phyloP scores from a whole-genome alignment of 2,797 vertebrate species.

The Oreortyx pictus region DNA sequence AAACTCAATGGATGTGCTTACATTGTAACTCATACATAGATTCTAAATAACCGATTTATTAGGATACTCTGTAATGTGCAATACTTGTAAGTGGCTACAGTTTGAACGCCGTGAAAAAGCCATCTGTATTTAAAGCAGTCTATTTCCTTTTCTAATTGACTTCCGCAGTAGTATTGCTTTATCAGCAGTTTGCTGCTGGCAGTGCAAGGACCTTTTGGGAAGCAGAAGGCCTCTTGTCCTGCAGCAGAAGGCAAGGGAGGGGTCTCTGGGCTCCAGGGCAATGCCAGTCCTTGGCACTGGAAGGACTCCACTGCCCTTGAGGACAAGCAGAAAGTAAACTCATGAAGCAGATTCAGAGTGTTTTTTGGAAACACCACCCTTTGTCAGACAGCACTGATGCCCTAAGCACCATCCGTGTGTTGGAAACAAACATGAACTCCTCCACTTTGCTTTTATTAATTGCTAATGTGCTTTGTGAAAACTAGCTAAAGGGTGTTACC shows the following conservation, averaged over 20 bases:
- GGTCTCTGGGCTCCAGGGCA: accelerated
- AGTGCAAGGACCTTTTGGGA: background rate
- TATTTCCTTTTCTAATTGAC: background rate
- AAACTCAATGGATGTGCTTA: background rate
- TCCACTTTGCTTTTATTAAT: background rate
- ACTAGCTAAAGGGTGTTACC: slow-evolving; percentile 72
- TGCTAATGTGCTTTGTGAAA: slow-evolving; percentile 27
- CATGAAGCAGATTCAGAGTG: background rate
- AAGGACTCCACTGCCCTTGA: background rate
- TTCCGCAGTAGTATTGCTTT: background rate
- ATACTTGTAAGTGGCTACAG: background rate
- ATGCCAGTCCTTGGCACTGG: background rate
- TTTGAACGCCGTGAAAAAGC: background rate
- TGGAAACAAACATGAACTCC: slow-evolving; percentile 42
- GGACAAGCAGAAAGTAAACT: background rate
- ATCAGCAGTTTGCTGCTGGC: background rate
- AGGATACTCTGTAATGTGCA: background rate
- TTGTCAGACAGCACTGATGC: background rate
- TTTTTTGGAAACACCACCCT: background rate
- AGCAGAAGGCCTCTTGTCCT: background rate
- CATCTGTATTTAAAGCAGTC: background rate
- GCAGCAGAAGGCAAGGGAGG: background rate
- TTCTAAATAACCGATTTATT: background rate
- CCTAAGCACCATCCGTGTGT: background rate
- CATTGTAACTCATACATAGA: background rate